Conservation (phyloP, 2,888 invertebrate species). For the Tenthredo livida region DNA sequence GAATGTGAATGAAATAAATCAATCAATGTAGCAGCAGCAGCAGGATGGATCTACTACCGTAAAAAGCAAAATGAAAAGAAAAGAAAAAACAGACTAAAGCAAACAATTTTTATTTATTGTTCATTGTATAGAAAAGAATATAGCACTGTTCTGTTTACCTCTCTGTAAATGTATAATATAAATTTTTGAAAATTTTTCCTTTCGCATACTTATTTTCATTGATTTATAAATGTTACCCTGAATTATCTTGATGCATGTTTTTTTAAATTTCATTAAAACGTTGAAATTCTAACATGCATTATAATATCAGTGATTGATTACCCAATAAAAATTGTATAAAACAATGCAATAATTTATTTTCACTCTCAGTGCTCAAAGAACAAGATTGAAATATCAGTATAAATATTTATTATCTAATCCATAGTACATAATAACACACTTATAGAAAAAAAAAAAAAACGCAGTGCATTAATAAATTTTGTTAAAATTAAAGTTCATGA, state of each 20-base stretch:
- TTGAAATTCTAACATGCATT: background rate
- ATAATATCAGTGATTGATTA: background rate
- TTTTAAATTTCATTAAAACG: background rate
- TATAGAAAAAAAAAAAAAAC: conserved; percentile 10
- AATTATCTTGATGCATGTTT: background rate
- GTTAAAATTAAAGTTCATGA: background rate
- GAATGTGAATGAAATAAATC: conserved; percentile 12
- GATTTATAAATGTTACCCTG: background rate
- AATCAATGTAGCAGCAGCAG: conserved; percentile 22
- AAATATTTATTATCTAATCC: conserved; percentile 44
- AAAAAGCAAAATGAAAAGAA: background rate
- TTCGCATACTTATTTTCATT: background rate
- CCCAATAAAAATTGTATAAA: background rate
- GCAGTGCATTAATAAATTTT: background rate
- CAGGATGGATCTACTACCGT: conserved; percentile 37
- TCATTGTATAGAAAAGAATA: conserved; percentile 51
- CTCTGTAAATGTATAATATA: conserved; percentile 52
- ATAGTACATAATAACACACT: background rate
- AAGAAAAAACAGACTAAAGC: conserved; percentile 19
- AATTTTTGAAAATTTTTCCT: conserved; percentile 44
- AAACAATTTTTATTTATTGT: conserved; percentile 52
- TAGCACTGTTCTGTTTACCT: conserved; percentile 51
- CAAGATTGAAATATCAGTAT: background rate
- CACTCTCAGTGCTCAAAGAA: background rate
- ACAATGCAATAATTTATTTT: background rate